These are phyloP conservation scores for Venusia cambrica DNA, from an alignment of 2,888 invertebrate genomes.

Conservation along the genomic window DNA sequence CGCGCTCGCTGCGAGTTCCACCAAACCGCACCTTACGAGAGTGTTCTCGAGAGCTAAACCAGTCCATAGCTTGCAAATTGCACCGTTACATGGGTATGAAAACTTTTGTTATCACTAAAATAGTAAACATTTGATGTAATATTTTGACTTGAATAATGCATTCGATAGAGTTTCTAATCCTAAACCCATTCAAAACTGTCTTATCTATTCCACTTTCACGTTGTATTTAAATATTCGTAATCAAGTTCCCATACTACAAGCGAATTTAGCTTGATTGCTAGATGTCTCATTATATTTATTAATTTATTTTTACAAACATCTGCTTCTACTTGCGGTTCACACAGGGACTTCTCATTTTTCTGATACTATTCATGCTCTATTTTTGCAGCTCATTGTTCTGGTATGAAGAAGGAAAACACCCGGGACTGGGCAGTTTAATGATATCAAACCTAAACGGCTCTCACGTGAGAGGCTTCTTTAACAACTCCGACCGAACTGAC, in stretches of 20 bases:
- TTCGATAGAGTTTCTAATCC: too few relatives aligned
- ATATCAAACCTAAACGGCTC: conserved; percentile 81
- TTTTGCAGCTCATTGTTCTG: conserved; percentile 85
- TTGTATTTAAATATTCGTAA: too few relatives aligned
- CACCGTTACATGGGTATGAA: conserved; percentile 86
- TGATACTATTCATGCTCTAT: conserved; percentile 1
- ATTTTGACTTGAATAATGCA: not conserved
- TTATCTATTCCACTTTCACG: too few relatives aligned
- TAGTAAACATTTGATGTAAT: too few relatives aligned
- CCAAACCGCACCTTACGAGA: conserved; percentile 72
- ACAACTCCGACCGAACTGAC: conserved; percentile 43
- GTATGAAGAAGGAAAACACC: conserved; percentile 84
- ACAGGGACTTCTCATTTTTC: conserved; percentile 2
- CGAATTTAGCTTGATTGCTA: too few relatives aligned
- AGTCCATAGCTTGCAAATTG: conserved; percentile 86
- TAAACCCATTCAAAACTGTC: too few relatives aligned
- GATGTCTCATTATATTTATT: too few relatives aligned
- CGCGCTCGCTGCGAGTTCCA: conserved; percentile 83
- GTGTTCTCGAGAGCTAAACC: conserved; percentile 78
- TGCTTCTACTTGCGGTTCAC: too few relatives aligned
- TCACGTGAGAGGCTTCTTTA: conserved; percentile 80
- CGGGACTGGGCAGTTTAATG: conserved; percentile 83
- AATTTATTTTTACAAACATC: too few relatives aligned
- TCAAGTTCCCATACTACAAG: too few relatives aligned
- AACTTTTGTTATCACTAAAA: not conserved